phyloP scores from a whole-genome alignment of 2,888 invertebrate genomes.

The Acanthoscelides obtectus region DNA sequence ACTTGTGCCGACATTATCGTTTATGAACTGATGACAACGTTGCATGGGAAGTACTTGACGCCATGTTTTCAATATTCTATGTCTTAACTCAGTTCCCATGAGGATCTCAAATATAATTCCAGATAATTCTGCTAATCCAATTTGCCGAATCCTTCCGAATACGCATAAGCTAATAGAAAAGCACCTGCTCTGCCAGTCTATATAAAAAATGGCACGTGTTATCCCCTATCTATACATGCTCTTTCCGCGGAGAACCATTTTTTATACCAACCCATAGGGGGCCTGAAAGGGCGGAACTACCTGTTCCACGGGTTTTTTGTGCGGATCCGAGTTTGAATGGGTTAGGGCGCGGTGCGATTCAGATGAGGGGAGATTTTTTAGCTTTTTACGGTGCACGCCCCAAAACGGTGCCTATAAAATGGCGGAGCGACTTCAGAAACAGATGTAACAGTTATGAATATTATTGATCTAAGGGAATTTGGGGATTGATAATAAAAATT shows the following conservation, averaged over 20 bases:
- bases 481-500: no score
- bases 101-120: no score
- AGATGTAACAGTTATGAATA: no score
- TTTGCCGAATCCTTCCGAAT: no score
- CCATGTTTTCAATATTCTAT: no score
- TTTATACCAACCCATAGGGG: not conserved
- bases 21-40: no score
- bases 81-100: no score
- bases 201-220: constrained; percentile 15
- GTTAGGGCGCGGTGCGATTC: not conserved
- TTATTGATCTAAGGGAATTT: no score
- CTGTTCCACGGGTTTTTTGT: constrained; percentile 13
- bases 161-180: not conserved
- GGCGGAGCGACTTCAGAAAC: not conserved
- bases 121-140: no score
- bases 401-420: not conserved
- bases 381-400: not conserved
- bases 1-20: no score
- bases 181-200: not conserved
- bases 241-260: not conserved
- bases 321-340: constrained; percentile 6
- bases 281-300: constrained; percentile 1
- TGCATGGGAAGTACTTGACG: no score
- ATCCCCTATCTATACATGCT: constrained; percentile 1
- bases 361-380: not conserved